Conservation (phyloP, 2,113 vertebrate species). For the Indicator indicator region DNA sequence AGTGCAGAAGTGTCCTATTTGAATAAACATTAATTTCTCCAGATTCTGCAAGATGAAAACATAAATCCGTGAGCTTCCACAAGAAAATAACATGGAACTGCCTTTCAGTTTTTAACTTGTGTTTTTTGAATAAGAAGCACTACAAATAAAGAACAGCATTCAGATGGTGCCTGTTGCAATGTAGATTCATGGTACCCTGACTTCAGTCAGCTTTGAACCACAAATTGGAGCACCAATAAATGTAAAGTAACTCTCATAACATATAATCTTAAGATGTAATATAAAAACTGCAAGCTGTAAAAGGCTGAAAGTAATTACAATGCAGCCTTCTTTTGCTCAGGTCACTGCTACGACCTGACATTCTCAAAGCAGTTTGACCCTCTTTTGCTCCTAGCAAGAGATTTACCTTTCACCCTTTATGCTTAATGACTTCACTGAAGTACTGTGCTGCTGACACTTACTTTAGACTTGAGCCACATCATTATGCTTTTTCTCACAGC, state of each 20-base stretch:
- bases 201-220: conserved; percentile 10
- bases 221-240: not conserved
- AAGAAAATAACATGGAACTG: not conserved
- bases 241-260: not conserved
- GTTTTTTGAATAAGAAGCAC: not conserved
- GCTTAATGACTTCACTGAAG: not conserved
- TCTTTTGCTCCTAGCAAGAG: not conserved
- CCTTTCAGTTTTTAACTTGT: not conserved
- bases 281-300: not conserved
- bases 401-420: not conserved
- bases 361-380: not conserved
- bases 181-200: conserved; percentile 4
- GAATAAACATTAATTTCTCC: not conserved
- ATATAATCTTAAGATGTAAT: not conserved
- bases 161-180: not conserved
- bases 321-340: not conserved
- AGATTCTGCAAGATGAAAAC: not conserved
- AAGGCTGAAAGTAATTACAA: not conserved
- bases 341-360: not conserved
- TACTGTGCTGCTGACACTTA: not conserved
- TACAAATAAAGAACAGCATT: conserved; percentile 18
- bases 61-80: not conserved
- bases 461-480: not conserved
- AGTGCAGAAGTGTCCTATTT: not conserved
- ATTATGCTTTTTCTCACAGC: not conserved